Percentiles rank a stretch among this genome's conserved stretches.
These are phyloP conservation scores for Mesoclemmys tuberculata DNA, from an alignment of 2,113 vertebrate genomes.

Conservation along the genomic window DNA sequence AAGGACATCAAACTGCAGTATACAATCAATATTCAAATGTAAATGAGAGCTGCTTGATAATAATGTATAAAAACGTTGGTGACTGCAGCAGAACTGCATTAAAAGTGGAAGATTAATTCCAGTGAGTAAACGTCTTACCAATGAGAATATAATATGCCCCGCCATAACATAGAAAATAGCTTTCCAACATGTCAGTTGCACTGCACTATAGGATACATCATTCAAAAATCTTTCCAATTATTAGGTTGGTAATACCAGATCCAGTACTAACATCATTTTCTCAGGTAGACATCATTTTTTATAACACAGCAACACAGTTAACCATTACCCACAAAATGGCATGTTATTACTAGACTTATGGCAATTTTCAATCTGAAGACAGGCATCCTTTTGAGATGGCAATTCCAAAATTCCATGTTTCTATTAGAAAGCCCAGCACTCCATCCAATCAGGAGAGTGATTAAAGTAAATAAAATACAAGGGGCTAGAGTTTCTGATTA, in stretches of 20 bases:
- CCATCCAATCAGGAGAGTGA: slow-evolving; percentile 48
- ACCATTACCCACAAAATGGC: slow-evolving; percentile 61
- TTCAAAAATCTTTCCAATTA: slow-evolving; percentile 51
- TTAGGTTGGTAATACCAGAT: slow-evolving; percentile 32
- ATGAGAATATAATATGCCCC: slow-evolving; percentile 8
- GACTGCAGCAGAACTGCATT: slow-evolving; percentile 25
- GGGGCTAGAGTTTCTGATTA: slow-evolving; percentile 69
- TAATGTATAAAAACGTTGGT: slow-evolving; percentile 48
- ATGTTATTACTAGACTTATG: slow-evolving; percentile 31
- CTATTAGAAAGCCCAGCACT: slow-evolving; percentile 47
- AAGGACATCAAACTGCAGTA: slow-evolving; percentile 48
- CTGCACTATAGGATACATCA: not conserved
- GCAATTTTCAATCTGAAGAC: slow-evolving; percentile 58
- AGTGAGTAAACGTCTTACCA: slow-evolving; percentile 14
- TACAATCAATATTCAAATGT: slow-evolving; percentile 65
- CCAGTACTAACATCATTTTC: slow-evolving; percentile 56
- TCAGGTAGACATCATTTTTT: slow-evolving; percentile 56
- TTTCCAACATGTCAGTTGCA: slow-evolving; percentile 18
- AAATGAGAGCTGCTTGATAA: slow-evolving; percentile 33
- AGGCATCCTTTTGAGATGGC: slow-evolving; percentile 42
- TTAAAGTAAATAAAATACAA: slow-evolving; percentile 73
- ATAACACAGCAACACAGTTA: slow-evolving; percentile 39
- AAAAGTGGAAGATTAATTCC: slow-evolving; percentile 31
- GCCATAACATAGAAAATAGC: slow-evolving; percentile 34
- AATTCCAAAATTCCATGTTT: slow-evolving; percentile 57